Conservation (phyloP, 2,888 invertebrate genomes). For the Trachelus troglodyta region DNA sequence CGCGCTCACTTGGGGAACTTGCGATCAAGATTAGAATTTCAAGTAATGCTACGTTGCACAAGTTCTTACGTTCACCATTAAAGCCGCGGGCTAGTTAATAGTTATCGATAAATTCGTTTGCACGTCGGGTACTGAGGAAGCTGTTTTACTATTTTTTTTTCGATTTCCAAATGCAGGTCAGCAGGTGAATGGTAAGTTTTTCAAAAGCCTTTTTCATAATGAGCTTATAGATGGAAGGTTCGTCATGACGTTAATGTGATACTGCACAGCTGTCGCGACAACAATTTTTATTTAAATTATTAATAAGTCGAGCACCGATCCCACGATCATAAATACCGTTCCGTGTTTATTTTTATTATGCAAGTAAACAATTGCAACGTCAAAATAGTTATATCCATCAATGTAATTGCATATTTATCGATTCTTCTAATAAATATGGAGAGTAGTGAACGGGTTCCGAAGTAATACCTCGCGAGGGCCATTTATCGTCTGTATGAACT, state of each 20-base stretch:
- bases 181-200: neutral
- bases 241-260: neutral
- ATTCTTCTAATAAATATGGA: neutral
- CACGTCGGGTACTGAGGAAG: neutral
- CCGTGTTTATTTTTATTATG: neutral
- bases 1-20: neutral
- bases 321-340: neutral
- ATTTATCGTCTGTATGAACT: neutral
- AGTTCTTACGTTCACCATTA: slow-evolving; percentile 5
- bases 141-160: neutral
- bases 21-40: slow-evolving; percentile 6
- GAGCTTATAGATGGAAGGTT: neutral
- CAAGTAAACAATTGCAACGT: neutral
- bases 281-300: neutral
- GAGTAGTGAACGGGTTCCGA: neutral
- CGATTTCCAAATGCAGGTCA: neutral
- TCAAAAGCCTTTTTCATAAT: neutral
- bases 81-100: neutral
- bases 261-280: neutral
- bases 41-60: neutral
- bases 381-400: neutral
- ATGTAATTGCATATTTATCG: neutral
- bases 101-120: neutral
- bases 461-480: neutral
- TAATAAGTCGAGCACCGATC: neutral